Evolutionary conservation across 1,140 invertebrate species (phyloP).

Genomic region (Oncopodura yosiiana): DNA sequence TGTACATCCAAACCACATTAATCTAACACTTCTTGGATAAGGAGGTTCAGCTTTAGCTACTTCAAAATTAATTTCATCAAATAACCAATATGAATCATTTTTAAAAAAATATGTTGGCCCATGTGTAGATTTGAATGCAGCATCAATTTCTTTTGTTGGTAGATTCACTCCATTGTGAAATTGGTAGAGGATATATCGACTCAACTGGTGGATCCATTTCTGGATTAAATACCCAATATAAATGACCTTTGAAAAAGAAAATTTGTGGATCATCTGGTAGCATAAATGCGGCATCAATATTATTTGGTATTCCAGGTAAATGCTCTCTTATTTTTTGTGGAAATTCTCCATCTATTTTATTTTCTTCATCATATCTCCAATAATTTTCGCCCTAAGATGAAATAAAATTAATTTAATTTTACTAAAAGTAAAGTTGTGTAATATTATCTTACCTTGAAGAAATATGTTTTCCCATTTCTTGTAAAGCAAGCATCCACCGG

Average conservation of each 20-base stretch:
- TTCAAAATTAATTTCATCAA: constrained; percentile 19
- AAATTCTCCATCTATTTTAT: constrained; percentile 13
- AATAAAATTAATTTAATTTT: no score
- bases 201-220: constrained; percentile 9
- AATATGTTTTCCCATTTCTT: constrained; percentile 4
- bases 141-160: constrained; percentile 49
- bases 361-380: constrained; percentile 12
- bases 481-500: constrained; percentile 14
- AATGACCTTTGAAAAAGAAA: constrained; percentile 20
- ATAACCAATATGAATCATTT: constrained; percentile 43
- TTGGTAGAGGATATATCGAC: constrained; percentile 11
- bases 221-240: constrained; percentile 13
- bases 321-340: constrained; percentile 2
- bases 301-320: constrained; percentile 18
- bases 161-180: constrained; percentile 19
- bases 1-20: constrained; percentile 25
- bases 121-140: constrained; percentile 71
- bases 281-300: constrained; percentile 15
- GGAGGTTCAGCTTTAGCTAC: constrained; percentile 14
- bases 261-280: constrained; percentile 8
- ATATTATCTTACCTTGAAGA: constrained; percentile 14
- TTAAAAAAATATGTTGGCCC: constrained; percentile 80
- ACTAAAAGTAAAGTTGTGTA: no score
- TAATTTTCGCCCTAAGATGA: neutral
- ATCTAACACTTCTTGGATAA: constrained; percentile 10